Evolutionary conservation across 2,113 vertebrate species (phyloP), one percentile per base, ranked within the genome.

Genomic region (Ascaphus truei): DNA sequence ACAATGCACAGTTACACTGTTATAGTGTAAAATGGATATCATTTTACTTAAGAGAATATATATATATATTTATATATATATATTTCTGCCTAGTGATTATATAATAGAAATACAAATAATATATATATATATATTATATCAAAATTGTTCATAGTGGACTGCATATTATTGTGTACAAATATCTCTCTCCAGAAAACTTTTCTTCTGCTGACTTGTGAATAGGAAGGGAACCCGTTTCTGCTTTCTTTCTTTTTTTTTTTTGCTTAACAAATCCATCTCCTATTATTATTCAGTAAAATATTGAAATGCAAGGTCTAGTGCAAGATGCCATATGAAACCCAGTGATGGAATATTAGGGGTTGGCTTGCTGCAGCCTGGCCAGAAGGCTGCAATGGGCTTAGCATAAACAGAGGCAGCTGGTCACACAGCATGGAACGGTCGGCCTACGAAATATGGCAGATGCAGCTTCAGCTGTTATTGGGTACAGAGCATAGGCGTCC

Each of bases 391-490:
- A 73, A 81, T 80, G 84, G 73, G 77, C 74, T 71, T 47, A 55
- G 65, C 67, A 68, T 83, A 86, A 90, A 84, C 90, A 86, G 88
- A 84, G 83, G 88, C 90, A 91, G 87, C 87, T 92, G 90, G 85
- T 78, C 68, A 79, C 90, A 76, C 90, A 92, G 90, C 89, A 84
- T 84, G 90, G 77, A 80, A 85, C 80, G 52, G 81, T 68, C 74
- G 82, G 78, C 62, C 77, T 60, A 66, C 68, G 83, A 76, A 84
- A 79, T 33, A 1, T 75, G 75, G 83, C 90, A 92, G 90, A 83
- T 92, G 90, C 86, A 68, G 76, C 74, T 83, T 90, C 89, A 90
- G 90, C 89, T 91, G 90, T 73, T 85, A 78, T 53, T 56, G 85
- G 85, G 84, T 73, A 77, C 58, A 1, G 73, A 85, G 86, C 86